These are phyloP conservation scores for Pyrgilauda ruficollis DNA, from an alignment of 2,113 vertebrate genomes.

Conservation along the genomic window DNA sequence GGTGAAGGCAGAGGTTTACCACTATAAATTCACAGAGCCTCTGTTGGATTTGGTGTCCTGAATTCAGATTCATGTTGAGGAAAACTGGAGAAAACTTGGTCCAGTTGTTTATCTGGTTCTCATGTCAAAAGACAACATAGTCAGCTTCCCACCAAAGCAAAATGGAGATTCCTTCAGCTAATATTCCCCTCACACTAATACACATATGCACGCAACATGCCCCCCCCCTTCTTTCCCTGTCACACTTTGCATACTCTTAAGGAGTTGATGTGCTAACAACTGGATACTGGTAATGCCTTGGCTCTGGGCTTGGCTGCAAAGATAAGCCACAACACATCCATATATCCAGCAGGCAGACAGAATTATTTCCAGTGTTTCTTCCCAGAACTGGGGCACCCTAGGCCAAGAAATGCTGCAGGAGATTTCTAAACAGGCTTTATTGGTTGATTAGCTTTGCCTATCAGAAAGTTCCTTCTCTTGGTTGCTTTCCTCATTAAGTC, in stretches of 20 bases:
- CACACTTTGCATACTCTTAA: background rate
- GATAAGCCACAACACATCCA: background rate
- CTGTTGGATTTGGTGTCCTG: background rate
- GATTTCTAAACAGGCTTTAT: background rate
- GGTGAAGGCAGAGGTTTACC: background rate
- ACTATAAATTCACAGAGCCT: background rate
- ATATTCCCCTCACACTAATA: background rate
- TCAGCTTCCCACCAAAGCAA: background rate
- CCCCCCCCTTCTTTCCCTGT: background rate
- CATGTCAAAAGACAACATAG: background rate
- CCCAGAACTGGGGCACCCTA: background rate
- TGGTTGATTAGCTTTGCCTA: background rate
- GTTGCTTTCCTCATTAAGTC: background rate
- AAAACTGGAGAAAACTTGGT: background rate
- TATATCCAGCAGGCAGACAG: background rate
- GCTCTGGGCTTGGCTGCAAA: background rate
- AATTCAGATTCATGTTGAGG: background rate
- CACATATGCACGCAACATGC: rapidly evolving
- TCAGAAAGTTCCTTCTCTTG: background rate
- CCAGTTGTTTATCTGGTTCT: background rate
- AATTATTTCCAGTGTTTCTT: background rate
- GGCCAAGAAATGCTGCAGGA: background rate
- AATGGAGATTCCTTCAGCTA: background rate
- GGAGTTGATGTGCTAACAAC: background rate
- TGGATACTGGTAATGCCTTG: background rate